Percentiles rank a stretch among this genome's conserved stretches.
Evolutionary conservation across 2,888 invertebrate genomes (phyloP).

Genomic region (Hyposoter didymator): DNA sequence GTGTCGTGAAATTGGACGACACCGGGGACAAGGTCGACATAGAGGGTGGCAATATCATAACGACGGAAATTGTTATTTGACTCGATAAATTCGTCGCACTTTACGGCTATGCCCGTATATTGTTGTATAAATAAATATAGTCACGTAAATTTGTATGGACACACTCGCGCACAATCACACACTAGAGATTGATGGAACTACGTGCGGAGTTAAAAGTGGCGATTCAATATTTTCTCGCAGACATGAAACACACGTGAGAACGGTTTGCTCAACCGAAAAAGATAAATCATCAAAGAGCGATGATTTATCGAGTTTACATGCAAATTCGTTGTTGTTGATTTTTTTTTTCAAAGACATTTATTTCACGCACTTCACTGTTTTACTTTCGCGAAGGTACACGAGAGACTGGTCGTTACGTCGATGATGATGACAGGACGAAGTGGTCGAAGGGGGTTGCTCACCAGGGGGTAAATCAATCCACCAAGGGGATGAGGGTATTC

Average conservation of each 20-base stretch:
- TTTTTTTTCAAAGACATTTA: background rate
- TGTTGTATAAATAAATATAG: constrained; percentile 6
- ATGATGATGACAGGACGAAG: background rate
- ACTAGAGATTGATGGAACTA: constrained; percentile 6
- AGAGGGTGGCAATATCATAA: constrained; percentile 38
- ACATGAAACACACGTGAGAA: background rate
- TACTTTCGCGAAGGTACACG: constrained; percentile 7
- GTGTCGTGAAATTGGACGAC: constrained; percentile 37
- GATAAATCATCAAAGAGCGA: background rate
- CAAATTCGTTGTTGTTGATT: background rate
- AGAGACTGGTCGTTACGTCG: constrained; percentile 5
- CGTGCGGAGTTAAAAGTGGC: background rate
- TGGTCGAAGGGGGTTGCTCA: constrained; percentile 5
- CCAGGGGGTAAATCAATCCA: constrained; percentile 15
- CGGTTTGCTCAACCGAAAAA: background rate
- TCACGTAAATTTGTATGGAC: background rate
- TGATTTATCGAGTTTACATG: background rate
- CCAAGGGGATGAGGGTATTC: constrained; percentile 12
- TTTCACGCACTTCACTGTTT: constrained; percentile 41
- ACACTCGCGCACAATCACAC: constrained; percentile 37
- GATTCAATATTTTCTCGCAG: constrained; percentile 8
- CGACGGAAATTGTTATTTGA: constrained; percentile 23
- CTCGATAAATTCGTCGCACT: constrained; percentile 36
- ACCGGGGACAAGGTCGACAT: constrained; percentile 40
- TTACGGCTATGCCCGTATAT: background rate